Evolutionary conservation across 2,888 invertebrate species (phyloP), one percentile per base, ranked within the genome.

Genomic region (Drosophila infuscata): DNA sequence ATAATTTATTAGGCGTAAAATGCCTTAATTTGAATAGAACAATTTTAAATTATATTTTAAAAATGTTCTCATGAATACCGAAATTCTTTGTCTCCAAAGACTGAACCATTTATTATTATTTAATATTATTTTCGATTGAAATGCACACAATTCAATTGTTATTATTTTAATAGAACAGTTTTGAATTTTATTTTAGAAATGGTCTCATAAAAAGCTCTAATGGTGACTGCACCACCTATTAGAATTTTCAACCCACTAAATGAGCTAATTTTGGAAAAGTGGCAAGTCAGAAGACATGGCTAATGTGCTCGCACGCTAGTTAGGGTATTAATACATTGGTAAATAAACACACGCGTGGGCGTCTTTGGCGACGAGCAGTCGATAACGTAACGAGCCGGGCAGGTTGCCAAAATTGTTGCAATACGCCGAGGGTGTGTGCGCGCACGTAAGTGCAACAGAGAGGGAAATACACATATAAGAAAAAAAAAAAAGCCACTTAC

Each of bases 381-480:
- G 79, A 82, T 82, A 87, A 74, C 81, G 85, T 73, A 85, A 85
- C 74, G 71, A 76, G 83, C 69, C 85, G 80, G 85, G 85, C 85
- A 86, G 71, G 71, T 80, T 83, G 85, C 85, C 85, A 86, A 86
- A 77, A 78, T 76, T 78, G 80, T 78, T 79, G 85, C 82, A 87
- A 83, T 87, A 63, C 48, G 61, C 38, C 36, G 79, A 75, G 78
- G 78, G 78, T 78, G 78, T 78, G 78, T 53, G 43, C 49, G 29
- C 57, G 38, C 57, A 12, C 36, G 25, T 15, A 36, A 30, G 59
- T 35, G 25, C 25, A 20, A 57, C 53, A 48, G 66, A 56, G 57
- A 43, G 43, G 59, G 36, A 33, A 11, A 48, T 12, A 32, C 11
- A 12, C 15, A 46, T 25, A 8, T 15, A 15, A 9, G 5, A 41